Conservation (phyloP, 2,113 vertebrate genomes). For the Rhea pennata region DNA sequence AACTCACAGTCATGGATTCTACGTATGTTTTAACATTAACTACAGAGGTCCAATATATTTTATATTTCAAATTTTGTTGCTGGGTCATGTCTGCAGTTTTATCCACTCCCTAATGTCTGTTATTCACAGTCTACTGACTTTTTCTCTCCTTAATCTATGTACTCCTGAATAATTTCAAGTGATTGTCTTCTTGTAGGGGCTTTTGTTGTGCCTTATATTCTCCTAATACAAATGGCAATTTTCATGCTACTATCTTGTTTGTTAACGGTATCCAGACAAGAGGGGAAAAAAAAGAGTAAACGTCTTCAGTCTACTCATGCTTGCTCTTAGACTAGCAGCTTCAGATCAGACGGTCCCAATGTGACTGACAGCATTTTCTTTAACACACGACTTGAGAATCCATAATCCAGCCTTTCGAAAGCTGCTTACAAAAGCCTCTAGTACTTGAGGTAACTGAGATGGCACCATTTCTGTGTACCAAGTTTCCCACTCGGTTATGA, state of each 20-base stretch:
- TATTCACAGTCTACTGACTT: neutral
- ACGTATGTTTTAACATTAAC: neutral
- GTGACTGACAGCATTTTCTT: neutral
- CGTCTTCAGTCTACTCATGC: neutral
- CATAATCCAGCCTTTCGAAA: neutral
- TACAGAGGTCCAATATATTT: neutral
- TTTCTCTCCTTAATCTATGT: neutral
- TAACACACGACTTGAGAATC: neutral
- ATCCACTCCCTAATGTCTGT: neutral
- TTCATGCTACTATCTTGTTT: neutral
- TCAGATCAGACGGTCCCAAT: neutral
- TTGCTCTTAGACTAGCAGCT: neutral
- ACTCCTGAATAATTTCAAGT: neutral
- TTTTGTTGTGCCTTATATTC: neutral
- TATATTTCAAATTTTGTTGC: neutral
- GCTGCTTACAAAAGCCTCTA: neutral
- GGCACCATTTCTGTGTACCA: accelerated
- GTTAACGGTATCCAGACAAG: neutral
- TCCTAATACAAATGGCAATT: neutral
- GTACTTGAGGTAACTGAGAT: neutral
- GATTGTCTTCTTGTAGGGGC: neutral
- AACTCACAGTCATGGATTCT: neutral
- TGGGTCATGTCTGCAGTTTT: neutral
- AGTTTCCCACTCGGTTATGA: neutral
- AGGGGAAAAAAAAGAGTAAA: neutral